These are phyloP conservation scores for Pachyuromys duprasi DNA, from an alignment of 2,797 vertebrate genomes.

Conservation along the genomic window DNA sequence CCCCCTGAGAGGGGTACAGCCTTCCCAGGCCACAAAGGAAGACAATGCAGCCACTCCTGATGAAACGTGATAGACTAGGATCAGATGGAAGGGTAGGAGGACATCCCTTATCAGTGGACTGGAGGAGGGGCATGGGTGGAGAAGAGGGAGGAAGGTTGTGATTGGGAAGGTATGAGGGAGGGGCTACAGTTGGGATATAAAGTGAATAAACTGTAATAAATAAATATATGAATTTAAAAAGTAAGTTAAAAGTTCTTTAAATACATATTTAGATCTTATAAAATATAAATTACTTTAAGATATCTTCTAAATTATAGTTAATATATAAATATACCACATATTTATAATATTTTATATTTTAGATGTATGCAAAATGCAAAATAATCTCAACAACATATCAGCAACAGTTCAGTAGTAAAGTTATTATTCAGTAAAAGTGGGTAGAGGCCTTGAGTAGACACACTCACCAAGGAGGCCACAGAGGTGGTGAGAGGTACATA, in stretches of 20 bases:
- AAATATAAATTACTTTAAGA: slow-evolving; percentile 9
- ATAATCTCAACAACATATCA: not conserved
- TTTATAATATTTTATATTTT: slow-evolving; percentile 29
- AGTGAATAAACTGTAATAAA: too few relatives aligned
- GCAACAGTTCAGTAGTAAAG: not conserved
- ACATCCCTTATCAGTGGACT: too few relatives aligned
- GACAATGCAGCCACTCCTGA: too few relatives aligned
- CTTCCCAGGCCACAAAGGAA: too few relatives aligned
- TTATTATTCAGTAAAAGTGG: not conserved
- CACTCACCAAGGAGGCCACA: not conserved
- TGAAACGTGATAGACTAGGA: too few relatives aligned
- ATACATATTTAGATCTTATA: not conserved
- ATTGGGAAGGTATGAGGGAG: too few relatives aligned
- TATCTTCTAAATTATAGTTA: not conserved
- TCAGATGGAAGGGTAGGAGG: too few relatives aligned
- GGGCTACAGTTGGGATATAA: too few relatives aligned
- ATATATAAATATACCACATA: not conserved
- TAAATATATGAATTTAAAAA: not conserved
- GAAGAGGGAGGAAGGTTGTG: too few relatives aligned
- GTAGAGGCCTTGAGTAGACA: not conserved
- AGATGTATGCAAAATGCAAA: not conserved
- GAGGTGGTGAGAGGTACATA: not conserved
- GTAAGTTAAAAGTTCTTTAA: slow-evolving; percentile 3
- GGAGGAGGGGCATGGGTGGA: too few relatives aligned
- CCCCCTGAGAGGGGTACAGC: too few relatives aligned